Conservation (phyloP, 37 sponge, comb jelly and placozoan genomes). For the Eunapius fragilis region DNA sequence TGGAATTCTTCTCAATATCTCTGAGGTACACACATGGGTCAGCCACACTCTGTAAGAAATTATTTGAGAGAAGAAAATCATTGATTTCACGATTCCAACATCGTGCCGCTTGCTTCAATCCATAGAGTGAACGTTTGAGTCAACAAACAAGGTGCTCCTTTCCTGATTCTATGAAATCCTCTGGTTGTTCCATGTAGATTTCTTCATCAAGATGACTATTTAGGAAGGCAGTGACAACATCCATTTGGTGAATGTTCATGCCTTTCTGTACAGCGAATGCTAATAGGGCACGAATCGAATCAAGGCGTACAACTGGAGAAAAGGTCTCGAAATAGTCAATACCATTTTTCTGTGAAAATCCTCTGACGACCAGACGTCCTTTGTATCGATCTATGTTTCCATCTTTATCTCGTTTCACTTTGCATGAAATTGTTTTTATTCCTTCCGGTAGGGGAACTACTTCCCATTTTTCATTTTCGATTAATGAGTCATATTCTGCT, state of each 20-base stretch:
- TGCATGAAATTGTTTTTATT: slow-evolving; percentile 42
- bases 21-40: slow-evolving; percentile 37
- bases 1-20: background rate
- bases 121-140: slow-evolving; percentile 48
- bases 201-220: slow-evolving; percentile 49
- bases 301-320: slow-evolving; percentile 45
- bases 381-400: slow-evolving; percentile 42
- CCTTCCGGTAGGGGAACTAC: slow-evolving; percentile 29
- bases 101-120: slow-evolving; percentile 50
- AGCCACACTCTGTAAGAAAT: slow-evolving; percentile 31
- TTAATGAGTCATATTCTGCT: slow-evolving; percentile 45
- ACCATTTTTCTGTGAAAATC: slow-evolving; percentile 45
- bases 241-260: slow-evolving; percentile 59
- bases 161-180: slow-evolving; percentile 38
- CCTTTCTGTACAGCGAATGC: slow-evolving; percentile 54
- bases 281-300: slow-evolving; percentile 43
- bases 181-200: slow-evolving; percentile 58
- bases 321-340: slow-evolving; percentile 61
- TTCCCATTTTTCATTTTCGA: slow-evolving; percentile 56
- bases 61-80: slow-evolving; percentile 3
- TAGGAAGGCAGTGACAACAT: slow-evolving; percentile 64
- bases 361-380: slow-evolving; percentile 40
- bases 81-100: slow-evolving; percentile 39
- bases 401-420: slow-evolving; percentile 28
- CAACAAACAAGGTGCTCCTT: slow-evolving; percentile 44